These are phyloP conservation scores for Psittacus erithacus DNA, from an alignment of 2,113 vertebrate species.

Conservation along the genomic window DNA sequence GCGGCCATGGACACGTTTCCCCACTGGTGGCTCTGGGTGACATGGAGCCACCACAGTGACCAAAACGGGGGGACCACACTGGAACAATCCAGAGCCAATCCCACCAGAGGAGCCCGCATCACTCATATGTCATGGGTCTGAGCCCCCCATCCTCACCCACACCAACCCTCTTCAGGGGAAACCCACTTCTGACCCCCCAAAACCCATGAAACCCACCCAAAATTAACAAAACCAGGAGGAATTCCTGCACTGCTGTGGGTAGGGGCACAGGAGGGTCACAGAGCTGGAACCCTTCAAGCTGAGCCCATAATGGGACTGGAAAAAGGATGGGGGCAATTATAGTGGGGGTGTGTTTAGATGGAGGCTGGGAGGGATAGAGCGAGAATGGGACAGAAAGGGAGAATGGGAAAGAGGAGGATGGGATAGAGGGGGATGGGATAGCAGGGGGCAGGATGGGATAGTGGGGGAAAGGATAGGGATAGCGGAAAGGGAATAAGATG, in stretches of 20 bases:
- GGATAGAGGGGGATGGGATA: too few species aligned
- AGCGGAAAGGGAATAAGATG: too few species aligned
- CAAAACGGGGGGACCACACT: background rate
- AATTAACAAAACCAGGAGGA: background rate
- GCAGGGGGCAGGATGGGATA: too few species aligned
- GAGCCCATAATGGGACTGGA: background rate
- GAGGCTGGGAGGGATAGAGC: background rate
- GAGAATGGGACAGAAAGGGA: background rate
- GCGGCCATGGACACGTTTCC: rapidly evolving
- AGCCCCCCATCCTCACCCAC: background rate
- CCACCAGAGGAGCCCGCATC: background rate
- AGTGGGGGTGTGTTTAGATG: background rate
- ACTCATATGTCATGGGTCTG: background rate
- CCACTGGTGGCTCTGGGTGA: background rate
- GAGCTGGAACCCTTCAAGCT: background rate
- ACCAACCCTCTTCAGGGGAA: background rate
- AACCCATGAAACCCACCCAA: background rate
- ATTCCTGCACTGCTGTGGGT: background rate
- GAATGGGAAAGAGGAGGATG: background rate
- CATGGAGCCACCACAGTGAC: rapidly evolving
- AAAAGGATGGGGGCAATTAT: background rate
- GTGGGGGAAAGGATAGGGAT: too few species aligned
- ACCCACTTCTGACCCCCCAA: background rate
- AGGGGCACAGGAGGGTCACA: rapidly evolving
- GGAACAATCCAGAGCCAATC: background rate